Evolutionary conservation across 2,113 vertebrate genomes (phyloP).

Genomic region (Sigmodon hispidus): DNA sequence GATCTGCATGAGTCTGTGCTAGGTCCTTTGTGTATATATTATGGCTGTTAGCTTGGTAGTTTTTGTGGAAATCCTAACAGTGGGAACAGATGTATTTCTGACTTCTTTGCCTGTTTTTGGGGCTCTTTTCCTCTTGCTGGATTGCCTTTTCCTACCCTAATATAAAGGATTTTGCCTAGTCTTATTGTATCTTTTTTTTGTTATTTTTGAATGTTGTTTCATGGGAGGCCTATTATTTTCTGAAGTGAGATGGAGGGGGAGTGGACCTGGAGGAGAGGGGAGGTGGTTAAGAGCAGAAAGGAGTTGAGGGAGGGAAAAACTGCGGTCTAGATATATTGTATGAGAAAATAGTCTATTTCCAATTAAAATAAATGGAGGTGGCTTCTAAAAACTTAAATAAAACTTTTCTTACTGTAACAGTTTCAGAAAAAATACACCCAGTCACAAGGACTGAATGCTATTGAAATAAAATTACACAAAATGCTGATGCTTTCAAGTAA

Average conservation of each 20-base stretch:
- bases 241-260: not conserved
- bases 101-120: not conserved
- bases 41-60: not conserved
- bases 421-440: not conserved
- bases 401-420: not conserved
- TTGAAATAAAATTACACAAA: conserved; percentile 6
- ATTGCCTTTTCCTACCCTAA: not conserved
- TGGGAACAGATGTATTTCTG: not conserved
- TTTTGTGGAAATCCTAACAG: not conserved
- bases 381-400: conserved; percentile 20
- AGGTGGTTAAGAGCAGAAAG: not conserved
- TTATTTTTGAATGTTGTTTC: not conserved
- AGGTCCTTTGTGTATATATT: not conserved
- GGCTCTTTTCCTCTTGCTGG: not conserved
- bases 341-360: not conserved
- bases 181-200: not conserved
- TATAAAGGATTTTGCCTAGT: not conserved
- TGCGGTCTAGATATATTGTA: not conserved
- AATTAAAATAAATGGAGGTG: not conserved
- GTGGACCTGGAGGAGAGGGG: not conserved
- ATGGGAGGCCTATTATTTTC: not conserved
- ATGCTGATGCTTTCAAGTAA: not conserved
- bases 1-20: not conserved
- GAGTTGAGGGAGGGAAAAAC: not conserved
- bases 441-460: conserved; percentile 22